Evolutionary conservation across 2,797 vertebrate genomes (phyloP).

Genomic region (Neomorphus geoffroyi): DNA sequence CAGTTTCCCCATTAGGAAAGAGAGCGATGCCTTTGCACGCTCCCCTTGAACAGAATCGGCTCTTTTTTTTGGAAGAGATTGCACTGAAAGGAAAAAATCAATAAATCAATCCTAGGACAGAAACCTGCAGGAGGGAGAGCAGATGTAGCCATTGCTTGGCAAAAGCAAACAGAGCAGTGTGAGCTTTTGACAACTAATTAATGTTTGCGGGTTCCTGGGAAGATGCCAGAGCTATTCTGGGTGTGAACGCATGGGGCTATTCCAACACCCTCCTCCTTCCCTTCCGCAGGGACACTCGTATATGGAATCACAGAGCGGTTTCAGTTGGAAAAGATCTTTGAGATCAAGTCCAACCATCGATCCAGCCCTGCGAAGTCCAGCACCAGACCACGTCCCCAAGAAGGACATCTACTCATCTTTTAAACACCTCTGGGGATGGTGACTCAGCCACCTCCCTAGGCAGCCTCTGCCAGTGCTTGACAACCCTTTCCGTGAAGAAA

Average conservation of each 20-base stretch:
- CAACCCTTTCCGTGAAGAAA: too few relatives aligned
- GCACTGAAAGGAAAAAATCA: not conserved
- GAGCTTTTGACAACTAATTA: not conserved
- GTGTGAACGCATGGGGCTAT: not conserved
- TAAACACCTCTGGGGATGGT: too few relatives aligned
- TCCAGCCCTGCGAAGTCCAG: too few relatives aligned
- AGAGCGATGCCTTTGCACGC: not conserved
- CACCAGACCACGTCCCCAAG: too few relatives aligned
- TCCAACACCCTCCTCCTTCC: not conserved
- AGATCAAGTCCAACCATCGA: too few relatives aligned
- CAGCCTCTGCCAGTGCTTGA: too few relatives aligned
- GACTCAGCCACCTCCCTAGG: too few relatives aligned
- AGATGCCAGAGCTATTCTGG: not conserved
- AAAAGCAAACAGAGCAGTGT: not conserved
- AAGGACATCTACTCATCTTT: too few relatives aligned
- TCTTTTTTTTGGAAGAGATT: not conserved
- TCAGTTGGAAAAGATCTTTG: too few relatives aligned
- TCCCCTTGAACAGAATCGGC: rapidly evolving
- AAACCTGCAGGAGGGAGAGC: not conserved
- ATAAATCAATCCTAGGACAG: not conserved
- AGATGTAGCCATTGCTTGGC: not conserved
- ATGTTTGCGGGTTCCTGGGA: not conserved
- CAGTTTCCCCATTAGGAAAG: not conserved
- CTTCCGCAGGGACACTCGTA: rapidly evolving
- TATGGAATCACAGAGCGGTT: too few relatives aligned